Base-by-base conservation (phyloP, 2,113 vertebrate species). In the Pithys albifrons region DNA sequence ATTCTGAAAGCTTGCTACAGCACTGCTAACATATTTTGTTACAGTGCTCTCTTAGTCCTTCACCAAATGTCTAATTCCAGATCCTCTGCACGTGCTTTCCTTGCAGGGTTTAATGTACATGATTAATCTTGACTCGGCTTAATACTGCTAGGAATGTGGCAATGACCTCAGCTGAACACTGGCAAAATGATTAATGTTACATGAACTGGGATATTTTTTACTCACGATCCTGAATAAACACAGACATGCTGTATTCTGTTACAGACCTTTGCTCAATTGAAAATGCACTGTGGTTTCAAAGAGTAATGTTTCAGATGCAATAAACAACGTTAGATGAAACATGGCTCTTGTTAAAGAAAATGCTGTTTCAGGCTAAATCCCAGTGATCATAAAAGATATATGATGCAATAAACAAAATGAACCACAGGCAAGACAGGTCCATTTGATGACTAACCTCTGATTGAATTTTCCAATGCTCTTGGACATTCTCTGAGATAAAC, bases 171-270 rank as follows among this genome's bases (percentile, higher is more conserved):
- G 94, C 96, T 97, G 97, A 98, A 97, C 96, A 97, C 96, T 97
- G 95, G 98, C 95, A 97, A 97, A 97, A 96, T 98, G 98, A 98
- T 98, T 98, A 98, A 98, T 98, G 98, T 97, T 98, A 97, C 97
- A 97, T 97, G 98, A 98, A 97, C 97, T 96, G 92, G 95, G 96
- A 95, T 96, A 94, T 96, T 93, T 97, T 93, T 95, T 92, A 97
- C 96, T 95, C 71, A 16, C 70, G 89, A 96, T 97, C 96, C 96
- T 98, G 97, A 98, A 97, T 97, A 98, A 98, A 98, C 97, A 98
- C 95, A 98, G 97, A 97, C 97, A 97, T 97, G 97, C 96, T 95
- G 96, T 98, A 97, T 98, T 98, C 96, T 14, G 91, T 98, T 97
- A 97, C 95, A 98, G 97, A 98, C 97, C 96, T 98, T 98, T 98